Evolutionary conservation across 37 sponge, comb jelly and placozoan species (phyloP).

Genomic region (Petrosia ficiformis): DNA sequence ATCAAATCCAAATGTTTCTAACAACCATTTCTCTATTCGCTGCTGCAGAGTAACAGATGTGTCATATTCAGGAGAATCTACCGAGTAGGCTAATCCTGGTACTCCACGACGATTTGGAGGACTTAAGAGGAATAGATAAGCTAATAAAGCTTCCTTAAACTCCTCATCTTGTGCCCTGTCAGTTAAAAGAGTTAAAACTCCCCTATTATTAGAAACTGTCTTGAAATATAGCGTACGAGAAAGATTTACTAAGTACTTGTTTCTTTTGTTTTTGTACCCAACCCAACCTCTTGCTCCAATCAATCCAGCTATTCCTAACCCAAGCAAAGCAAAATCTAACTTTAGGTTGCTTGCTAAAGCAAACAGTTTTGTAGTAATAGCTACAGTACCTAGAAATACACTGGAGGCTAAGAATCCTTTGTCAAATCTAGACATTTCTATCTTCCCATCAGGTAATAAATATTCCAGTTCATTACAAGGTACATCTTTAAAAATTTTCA

Average conservation of each 20-base stretch:
- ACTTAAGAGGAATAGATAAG: constrained; percentile 73
- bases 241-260: constrained; percentile 74
- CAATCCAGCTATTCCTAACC: constrained; percentile 39
- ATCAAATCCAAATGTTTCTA: constrained; percentile 23
- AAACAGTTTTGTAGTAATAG: constrained; percentile 8
- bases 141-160: constrained; percentile 83
- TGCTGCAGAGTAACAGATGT: constrained; percentile 43
- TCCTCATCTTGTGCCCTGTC: constrained; percentile 88
- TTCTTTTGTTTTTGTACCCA: constrained; percentile 85
- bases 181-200: constrained; percentile 68
- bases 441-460: constrained; percentile 82
- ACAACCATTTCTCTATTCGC: constrained; percentile 73
- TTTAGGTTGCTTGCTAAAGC: constrained; percentile 23
- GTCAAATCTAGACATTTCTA: constrained; percentile 72
- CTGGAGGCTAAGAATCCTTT: constrained; percentile 45
- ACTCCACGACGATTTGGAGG: constrained; percentile 64
- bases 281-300: constrained; percentile 65
- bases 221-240: constrained; percentile 81
- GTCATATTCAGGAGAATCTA: constrained; percentile 45
- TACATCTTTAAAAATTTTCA: constrained; percentile 85
- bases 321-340: constrained; percentile 50
- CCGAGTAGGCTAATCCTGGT: constrained; percentile 47
- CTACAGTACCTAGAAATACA: constrained; percentile 30
- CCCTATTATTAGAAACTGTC: constrained; percentile 82
- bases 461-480: constrained; percentile 61